Percentiles rank a stretch among this genome's conserved stretches.
Evolutionary conservation across 2,113 vertebrate genomes (phyloP).

Genomic region (Spea multiplicata): DNA sequence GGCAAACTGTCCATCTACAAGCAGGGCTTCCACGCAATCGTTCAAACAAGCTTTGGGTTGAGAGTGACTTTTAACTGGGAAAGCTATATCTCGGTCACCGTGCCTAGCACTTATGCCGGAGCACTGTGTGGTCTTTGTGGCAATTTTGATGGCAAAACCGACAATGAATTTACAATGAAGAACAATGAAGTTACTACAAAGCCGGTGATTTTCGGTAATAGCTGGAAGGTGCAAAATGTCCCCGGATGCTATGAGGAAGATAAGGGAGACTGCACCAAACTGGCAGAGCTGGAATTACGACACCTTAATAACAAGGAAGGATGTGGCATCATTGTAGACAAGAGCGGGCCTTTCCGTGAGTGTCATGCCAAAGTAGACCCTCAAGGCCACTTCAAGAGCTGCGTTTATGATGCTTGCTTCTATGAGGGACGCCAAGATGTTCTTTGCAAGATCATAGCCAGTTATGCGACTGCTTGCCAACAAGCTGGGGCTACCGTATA

Average conservation of each 20-base stretch:
- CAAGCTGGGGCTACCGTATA: constrained; percentile 36
- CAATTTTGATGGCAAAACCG: constrained; percentile 52
- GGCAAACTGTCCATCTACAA: constrained; percentile 52
- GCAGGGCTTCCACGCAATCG: constrained; percentile 27
- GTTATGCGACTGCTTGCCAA: constrained; percentile 58
- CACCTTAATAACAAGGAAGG: constrained; percentile 28
- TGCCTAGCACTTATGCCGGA: constrained; percentile 47
- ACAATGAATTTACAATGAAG: constrained; percentile 21
- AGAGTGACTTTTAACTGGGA: constrained; percentile 62
- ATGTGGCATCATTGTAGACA: constrained; percentile 52
- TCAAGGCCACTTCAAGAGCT: constrained; percentile 52
- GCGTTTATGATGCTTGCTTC: constrained; percentile 59
- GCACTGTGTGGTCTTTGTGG: constrained; percentile 54
- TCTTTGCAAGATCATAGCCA: constrained; percentile 52
- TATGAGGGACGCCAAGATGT: constrained; percentile 53
- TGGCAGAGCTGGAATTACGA: constrained; percentile 43
- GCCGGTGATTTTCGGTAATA: constrained; percentile 28
- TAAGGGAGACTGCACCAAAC: constrained; percentile 5
- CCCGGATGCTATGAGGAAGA: constrained; percentile 42
- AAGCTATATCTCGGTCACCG: constrained; percentile 37
- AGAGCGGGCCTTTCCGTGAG: constrained; percentile 54
- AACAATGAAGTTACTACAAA: background rate
- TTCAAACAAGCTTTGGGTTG: constrained; percentile 51
- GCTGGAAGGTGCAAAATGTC: constrained; percentile 29
- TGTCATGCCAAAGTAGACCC: constrained; percentile 54